Conservation (phyloP, 2,888 invertebrate genomes). For the Thelaira solivaga region DNA sequence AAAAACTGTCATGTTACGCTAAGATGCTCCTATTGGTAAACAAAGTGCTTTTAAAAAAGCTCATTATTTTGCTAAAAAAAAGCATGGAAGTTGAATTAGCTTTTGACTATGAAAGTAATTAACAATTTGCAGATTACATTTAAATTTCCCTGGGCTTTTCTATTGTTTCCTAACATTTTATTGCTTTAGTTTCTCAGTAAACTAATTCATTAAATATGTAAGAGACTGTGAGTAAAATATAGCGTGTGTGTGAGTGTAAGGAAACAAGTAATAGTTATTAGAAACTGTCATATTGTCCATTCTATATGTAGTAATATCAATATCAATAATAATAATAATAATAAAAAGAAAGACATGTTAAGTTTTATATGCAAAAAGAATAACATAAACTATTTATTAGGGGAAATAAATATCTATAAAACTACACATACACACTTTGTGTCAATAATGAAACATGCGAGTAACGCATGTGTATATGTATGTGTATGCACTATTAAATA, state of each 20-base stretch:
- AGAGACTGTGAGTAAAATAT: background rate
- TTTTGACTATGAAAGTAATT: too few species aligned
- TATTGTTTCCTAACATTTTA: conserved; percentile 5
- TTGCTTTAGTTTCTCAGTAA: conserved; percentile 10
- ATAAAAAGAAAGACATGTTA: conserved; percentile 2
- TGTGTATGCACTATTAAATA: background rate
- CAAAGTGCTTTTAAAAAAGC: too few species aligned
- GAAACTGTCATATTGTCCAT: conserved; percentile 5
- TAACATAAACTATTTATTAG: conserved; percentile 21
- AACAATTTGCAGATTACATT: background rate
- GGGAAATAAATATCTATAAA: conserved; percentile 45
- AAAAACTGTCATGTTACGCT: too few species aligned
- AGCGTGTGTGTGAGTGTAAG: background rate
- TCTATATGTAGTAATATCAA: too few species aligned
- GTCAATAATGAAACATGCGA: too few species aligned
- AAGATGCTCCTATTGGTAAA: too few species aligned
- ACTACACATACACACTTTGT: background rate
- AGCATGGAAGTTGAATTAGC: too few species aligned
- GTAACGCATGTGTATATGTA: background rate
- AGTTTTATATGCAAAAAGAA: background rate
- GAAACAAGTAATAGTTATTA: conserved; percentile 38
- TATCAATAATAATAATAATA: too few species aligned
- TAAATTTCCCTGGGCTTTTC: background rate
- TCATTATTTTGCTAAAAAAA: too few species aligned
- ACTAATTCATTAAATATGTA: conserved; percentile 28